A percentile compares a stretch with the other conserved stretches of the same genome.
phyloP scores from a whole-genome alignment of 2,113 vertebrate genomes.

The Charadrius vociferus region DNA sequence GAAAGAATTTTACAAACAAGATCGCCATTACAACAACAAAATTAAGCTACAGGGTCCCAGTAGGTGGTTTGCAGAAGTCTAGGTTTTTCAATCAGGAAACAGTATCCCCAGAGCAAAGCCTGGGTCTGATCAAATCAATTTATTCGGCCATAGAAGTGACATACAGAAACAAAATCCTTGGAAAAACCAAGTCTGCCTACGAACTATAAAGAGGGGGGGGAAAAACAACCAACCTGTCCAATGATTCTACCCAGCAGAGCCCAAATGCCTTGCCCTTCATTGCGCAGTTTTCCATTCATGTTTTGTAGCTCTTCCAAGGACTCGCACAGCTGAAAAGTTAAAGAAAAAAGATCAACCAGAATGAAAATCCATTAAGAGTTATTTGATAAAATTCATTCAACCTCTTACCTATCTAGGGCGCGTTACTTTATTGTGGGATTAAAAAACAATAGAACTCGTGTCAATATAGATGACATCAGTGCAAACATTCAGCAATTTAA shows the following conservation, averaged over 20 bases:
- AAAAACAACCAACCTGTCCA: constrained; percentile 85
- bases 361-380: neutral
- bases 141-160: neutral
- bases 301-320: constrained; percentile 95
- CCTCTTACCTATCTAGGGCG: neutral
- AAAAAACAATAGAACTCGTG: neutral
- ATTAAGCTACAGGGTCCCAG: constrained; percentile 52
- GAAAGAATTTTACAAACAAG: constrained; percentile 74
- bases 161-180: constrained; percentile 4
- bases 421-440: neutral
- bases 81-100: constrained; percentile 62
- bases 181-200: neutral
- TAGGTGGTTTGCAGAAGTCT: constrained; percentile 34
- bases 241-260: constrained; percentile 89
- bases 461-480: neutral
- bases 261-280: constrained; percentile 94
- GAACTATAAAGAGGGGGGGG: neutral
- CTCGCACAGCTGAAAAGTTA: constrained; percentile 88
- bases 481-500: constrained; percentile 1
- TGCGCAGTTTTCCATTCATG: constrained; percentile 89
- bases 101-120: constrained; percentile 25
- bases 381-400: neutral
- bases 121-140: constrained; percentile 37
- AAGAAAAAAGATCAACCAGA: neutral
- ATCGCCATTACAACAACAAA: constrained; percentile 59